Percentiles rank a stretch among this genome's conserved stretches.
phyloP scores from a whole-genome alignment of 2,797 vertebrate genomes.

The Anableps anableps region DNA sequence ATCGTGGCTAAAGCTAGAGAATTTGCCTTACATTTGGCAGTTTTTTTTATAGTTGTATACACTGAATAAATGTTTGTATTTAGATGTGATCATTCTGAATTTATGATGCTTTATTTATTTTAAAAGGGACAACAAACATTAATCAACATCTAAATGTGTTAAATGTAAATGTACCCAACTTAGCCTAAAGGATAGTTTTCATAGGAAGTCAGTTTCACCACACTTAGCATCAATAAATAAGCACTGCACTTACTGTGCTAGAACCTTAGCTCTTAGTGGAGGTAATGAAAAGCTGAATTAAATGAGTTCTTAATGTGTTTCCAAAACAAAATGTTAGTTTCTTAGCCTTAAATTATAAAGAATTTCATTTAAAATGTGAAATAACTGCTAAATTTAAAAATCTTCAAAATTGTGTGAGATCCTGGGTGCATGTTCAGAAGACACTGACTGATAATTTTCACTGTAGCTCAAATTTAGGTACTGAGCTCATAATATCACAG shows the following conservation, averaged over 20 bases:
- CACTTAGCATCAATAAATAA: background rate
- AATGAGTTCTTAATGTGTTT: background rate
- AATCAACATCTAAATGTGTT: background rate
- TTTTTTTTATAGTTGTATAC: too few species aligned
- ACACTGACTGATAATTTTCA: background rate
- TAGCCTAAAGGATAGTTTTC: background rate
- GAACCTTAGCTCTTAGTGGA: background rate
- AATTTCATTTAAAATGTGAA: background rate
- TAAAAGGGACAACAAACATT: background rate
- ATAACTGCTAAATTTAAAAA: background rate
- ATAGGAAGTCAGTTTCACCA: background rate
- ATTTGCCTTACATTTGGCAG: background rate
- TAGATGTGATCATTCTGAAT: background rate
- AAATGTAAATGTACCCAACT: background rate
- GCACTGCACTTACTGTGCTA: background rate
- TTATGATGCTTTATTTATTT: background rate
- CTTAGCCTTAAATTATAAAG: background rate
- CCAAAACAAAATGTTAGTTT: background rate
- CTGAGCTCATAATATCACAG: background rate
- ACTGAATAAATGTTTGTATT: background rate
- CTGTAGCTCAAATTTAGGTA: background rate
- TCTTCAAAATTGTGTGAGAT: background rate
- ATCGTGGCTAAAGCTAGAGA: background rate
- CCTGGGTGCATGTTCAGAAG: background rate
- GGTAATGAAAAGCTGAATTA: background rate